These are phyloP conservation scores for Loris lydekkerianus DNA, from an alignment of 2,797 vertebrate genomes.

Conservation along the genomic window DNA sequence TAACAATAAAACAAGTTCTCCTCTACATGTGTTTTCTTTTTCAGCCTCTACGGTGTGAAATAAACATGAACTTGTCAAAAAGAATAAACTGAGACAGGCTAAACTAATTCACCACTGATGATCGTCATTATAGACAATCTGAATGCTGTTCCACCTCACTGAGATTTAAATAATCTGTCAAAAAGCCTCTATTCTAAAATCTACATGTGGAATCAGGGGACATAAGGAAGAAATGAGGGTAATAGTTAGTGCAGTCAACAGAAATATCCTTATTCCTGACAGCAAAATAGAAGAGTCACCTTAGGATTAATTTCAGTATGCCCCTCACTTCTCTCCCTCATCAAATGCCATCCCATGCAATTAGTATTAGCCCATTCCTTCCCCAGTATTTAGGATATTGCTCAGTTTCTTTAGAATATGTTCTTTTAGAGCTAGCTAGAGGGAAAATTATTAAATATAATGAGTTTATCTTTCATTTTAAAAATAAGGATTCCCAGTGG, in stretches of 20 bases:
- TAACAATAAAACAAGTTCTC: slow-evolving; percentile 55
- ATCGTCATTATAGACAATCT: slow-evolving; percentile 67
- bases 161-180: slow-evolving; percentile 71
- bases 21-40: slow-evolving; percentile 36
- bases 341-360: background rate
- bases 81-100: slow-evolving; percentile 70
- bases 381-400: background rate
- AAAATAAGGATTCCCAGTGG: background rate
- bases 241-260: background rate
- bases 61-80: slow-evolving; percentile 76
- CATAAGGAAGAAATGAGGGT: background rate
- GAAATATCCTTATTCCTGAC: slow-evolving; percentile 7
- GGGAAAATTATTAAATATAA: background rate
- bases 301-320: background rate
- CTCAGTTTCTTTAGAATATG: background rate
- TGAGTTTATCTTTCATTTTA: background rate
- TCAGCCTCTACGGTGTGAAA: slow-evolving; percentile 49
- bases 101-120: slow-evolving; percentile 72
- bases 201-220: background rate
- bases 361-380: background rate
- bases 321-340: background rate
- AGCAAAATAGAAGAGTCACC: background rate
- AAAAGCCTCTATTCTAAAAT: slow-evolving; percentile 47
- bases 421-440: background rate
- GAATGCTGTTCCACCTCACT: slow-evolving; percentile 62